Evolutionary conservation across 2,113 vertebrate species (phyloP), one percentile per base, ranked within the genome.

Genomic region (Cercopithecus mona): DNA sequence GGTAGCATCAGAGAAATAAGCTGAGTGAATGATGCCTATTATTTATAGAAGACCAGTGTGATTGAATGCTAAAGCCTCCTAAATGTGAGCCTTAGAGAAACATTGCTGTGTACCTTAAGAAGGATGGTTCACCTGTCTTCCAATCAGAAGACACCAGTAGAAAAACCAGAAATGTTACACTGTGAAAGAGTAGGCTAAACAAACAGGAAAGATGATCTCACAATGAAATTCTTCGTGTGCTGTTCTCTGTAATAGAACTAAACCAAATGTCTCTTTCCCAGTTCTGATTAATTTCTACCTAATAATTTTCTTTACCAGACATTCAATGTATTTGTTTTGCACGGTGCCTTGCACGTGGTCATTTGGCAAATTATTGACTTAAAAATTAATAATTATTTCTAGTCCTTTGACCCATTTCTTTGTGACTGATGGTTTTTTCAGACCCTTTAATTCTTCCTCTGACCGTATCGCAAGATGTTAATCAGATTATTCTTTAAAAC

Each of bases 81-180:
- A n/a, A 45, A 32, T 4, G 93, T 90, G 57, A 61, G 76, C n/a
- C 80, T 55, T 66, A 90, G 84, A 8, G 96, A 14, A 87, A n/a
- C 7, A 16, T 52, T 76, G 11, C 76, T 52, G 6, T 52, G 59
- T 78, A 6, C 18, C 92, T 93, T 3, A 25, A n/a, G 45, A 61
- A 87, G 86, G 75, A 90, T 0, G 0, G 83, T 72, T 91, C 30
- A 11, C 83, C 68, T 93, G 83, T 48, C 82, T 90, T 91, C 97
- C 73, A 90, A 32, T 89, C 25, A 76, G 93, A 97, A 82, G 5
- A 2, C 1, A 6, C 8, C 43, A 80, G 59, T 94, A 91, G 18
- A 89, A 97, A 98, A 97, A 59, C 72, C 97, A 90, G 88, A 96
- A 95, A 81, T 72, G 87, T 95, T 88, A 84, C 79, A 80, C 76